Percentiles rank a stretch among this genome's conserved stretches.
Evolutionary conservation across 2,113 vertebrate species (phyloP).

Genomic region (Ibidorhyncha struthersii): DNA sequence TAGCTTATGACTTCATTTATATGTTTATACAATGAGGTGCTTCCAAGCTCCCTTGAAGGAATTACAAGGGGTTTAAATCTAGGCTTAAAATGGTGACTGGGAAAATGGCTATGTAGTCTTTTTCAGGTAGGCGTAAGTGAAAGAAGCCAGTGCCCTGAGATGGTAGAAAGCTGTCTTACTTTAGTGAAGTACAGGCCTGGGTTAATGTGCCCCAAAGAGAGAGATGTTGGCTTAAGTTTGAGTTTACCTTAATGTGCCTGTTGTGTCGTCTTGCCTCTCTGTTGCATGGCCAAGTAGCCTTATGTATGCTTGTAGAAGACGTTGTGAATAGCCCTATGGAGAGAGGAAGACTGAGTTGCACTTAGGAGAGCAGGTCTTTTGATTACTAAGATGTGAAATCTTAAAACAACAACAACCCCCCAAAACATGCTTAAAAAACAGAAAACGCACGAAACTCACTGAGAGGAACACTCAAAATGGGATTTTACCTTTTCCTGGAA

Average conservation of each 20-base stretch:
- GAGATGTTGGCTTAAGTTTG: neutral
- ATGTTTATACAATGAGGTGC: neutral
- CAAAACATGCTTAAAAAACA: neutral
- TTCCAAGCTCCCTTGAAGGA: conserved; percentile 8
- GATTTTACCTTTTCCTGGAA: neutral
- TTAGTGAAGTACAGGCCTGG: neutral
- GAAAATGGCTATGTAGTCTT: neutral
- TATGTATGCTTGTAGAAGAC: neutral
- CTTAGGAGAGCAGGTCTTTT: neutral
- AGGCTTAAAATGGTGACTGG: neutral
- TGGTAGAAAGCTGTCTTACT: neutral
- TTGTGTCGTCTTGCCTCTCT: neutral
- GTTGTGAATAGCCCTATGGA: neutral
- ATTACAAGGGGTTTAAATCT: neutral
- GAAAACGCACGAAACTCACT: neutral
- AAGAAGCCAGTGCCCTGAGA: neutral
- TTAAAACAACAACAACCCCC: neutral
- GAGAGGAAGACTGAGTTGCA: neutral
- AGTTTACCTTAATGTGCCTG: neutral
- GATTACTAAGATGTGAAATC: neutral
- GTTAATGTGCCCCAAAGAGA: neutral
- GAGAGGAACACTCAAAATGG: neutral
- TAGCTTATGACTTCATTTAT: conserved; percentile 5
- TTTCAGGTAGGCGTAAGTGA: neutral
- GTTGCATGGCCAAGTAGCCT: neutral